Conservation (phyloP, 2,888 invertebrate species). For the Atethmia centrago region DNA sequence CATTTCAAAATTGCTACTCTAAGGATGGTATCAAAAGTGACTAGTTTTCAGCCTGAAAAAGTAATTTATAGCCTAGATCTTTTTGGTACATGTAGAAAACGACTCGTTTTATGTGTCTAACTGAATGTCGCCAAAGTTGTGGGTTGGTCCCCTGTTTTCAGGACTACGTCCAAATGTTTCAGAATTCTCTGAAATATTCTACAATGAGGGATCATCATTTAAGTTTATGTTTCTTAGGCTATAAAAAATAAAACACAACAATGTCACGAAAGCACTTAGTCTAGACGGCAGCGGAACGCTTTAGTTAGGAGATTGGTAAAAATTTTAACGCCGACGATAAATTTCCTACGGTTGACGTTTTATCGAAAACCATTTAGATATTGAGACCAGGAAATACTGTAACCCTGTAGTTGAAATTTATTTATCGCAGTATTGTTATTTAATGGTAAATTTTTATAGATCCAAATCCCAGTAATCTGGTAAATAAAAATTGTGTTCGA, state of each 20-base stretch:
- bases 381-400: constrained; percentile 23
- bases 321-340: constrained; percentile 45
- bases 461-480: too few species aligned
- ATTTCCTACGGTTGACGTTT: constrained; percentile 40
- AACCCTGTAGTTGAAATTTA: neutral
- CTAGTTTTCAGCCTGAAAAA: neutral
- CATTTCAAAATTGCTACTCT: neutral
- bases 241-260: constrained; percentile 50
- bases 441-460: too few species aligned
- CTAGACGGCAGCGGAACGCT: constrained; percentile 18
- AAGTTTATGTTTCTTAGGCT: neutral
- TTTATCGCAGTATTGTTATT: neutral
- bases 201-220: neutral
- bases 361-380: constrained; percentile 52
- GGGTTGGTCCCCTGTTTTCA: neutral
- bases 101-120: neutral
- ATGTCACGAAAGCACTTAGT: constrained; percentile 30
- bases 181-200: neutral
- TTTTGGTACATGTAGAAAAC: neutral
- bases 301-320: constrained; percentile 34
- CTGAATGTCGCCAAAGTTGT: neutral
- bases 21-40: neutral
- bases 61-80: too few species aligned
- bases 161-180: neutral
- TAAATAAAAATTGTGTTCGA: too few species aligned